Evolutionary conservation across 2,113 vertebrate genomes (phyloP).

Genomic region (Delphinus delphis): DNA sequence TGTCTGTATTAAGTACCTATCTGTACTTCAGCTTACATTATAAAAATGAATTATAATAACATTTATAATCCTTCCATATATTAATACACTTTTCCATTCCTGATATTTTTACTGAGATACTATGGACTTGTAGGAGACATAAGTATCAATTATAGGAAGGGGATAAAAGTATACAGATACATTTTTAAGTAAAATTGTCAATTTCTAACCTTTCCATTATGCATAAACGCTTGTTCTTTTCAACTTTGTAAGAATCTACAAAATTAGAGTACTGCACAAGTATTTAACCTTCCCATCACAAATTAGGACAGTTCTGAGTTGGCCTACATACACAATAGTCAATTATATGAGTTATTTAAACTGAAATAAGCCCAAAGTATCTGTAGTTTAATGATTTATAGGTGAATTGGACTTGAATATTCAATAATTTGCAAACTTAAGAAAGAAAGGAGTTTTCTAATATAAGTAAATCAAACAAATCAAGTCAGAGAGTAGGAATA

Average conservation of each 20-base stretch:
- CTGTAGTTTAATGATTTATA: neutral
- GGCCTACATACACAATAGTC: neutral
- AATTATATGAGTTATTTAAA: neutral
- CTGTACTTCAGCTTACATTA: neutral
- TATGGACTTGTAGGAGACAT: neutral
- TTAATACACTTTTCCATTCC: neutral
- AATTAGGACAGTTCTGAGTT: neutral
- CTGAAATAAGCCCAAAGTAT: neutral
- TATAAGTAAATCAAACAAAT: slow-evolving; percentile 15
- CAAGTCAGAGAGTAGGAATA: neutral
- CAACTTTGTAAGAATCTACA: neutral
- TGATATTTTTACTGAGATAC: neutral
- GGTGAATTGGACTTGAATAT: neutral
- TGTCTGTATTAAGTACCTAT: neutral
- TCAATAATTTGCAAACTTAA: neutral
- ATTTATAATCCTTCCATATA: neutral
- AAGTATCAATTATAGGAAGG: neutral
- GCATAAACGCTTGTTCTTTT: neutral
- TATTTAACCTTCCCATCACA: neutral
- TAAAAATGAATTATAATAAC: neutral
- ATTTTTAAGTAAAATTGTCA: neutral
- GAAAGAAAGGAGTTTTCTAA: neutral
- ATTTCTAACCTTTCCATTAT: neutral
- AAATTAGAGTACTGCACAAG: neutral
- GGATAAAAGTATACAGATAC: neutral